Conservation (phyloP, 2,113 vertebrate species). For the Lophius piscatorius region DNA sequence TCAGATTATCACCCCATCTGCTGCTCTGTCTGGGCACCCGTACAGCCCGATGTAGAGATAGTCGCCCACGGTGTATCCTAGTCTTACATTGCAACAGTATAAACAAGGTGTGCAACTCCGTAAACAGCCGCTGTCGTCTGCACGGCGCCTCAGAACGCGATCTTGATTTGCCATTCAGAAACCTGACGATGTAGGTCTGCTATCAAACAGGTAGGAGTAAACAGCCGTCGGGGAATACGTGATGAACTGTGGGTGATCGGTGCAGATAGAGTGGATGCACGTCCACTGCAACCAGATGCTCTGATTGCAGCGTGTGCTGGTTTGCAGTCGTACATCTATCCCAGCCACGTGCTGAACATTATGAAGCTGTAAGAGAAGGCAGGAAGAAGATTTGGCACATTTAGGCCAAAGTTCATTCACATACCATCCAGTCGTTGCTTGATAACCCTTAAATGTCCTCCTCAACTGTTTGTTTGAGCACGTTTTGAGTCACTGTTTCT, state of each 20-base stretch:
- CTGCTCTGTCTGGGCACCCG: constrained; percentile 59
- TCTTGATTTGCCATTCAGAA: constrained; percentile 73
- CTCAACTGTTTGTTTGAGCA: no score
- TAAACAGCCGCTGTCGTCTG: constrained; percentile 59
- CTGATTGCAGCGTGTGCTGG: no score
- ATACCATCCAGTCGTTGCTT: no score
- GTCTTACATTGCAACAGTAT: constrained; percentile 22
- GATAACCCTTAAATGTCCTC: no score
- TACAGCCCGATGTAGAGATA: constrained; percentile 60
- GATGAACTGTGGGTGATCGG: constrained; percentile 16
- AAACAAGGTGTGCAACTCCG: constrained; percentile 47
- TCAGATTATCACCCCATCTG: constrained; percentile 51
- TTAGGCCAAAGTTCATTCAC: no score
- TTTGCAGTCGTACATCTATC: no score
- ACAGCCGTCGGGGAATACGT: constrained; percentile 23
- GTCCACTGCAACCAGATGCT: not conserved
- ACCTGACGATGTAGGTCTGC: constrained; percentile 45
- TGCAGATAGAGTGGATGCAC: constrained; percentile 11
- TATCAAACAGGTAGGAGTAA: not conserved
- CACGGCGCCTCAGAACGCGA: constrained; percentile 39
- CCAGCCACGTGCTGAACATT: no score
- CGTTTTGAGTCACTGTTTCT: no score
- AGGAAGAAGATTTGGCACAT: no score
- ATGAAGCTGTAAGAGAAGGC: no score
- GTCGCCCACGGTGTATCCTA: not conserved